A percentile compares a stretch with the other conserved stretches of the same genome.
phyloP scores from a whole-genome alignment of 30 jellyfish, hydroid and myxozoan species.

The Phacellophora camtschatica region DNA sequence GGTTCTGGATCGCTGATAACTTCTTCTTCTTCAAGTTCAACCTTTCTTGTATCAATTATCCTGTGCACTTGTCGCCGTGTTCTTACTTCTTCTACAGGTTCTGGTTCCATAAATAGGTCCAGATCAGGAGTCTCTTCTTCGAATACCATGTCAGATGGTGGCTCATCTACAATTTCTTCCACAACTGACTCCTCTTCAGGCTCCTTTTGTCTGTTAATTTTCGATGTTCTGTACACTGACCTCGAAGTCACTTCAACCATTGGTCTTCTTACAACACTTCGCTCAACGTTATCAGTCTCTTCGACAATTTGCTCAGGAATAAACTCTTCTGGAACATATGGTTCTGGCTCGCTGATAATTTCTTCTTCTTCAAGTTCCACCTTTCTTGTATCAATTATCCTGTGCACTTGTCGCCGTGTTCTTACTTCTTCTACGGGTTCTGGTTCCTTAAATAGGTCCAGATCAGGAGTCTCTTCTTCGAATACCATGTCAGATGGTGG shows the following conservation, averaged over 20 bases:
- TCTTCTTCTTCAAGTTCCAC: not conserved
- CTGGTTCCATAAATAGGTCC: not conserved
- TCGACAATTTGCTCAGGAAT: not conserved
- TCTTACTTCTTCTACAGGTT: slow-evolving; percentile 17
- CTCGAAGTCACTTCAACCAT: slow-evolving; percentile 38
- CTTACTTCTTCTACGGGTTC: slow-evolving; percentile 4
- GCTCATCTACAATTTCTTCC: slow-evolving; percentile 27
- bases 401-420: slow-evolving; percentile 32
- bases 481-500: slow-evolving; percentile 3
- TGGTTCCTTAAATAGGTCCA: not conserved
- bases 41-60: too few relatives aligned
- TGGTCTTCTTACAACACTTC: slow-evolving; percentile 38
- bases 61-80: slow-evolving; percentile 39
- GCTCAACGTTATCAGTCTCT: slow-evolving; percentile 7
- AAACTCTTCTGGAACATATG: slow-evolving; percentile 12
- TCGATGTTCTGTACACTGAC: slow-evolving; percentile 33
- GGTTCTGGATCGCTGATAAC: too few relatives aligned
- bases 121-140: slow-evolving; percentile 27
- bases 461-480: slow-evolving; percentile 18
- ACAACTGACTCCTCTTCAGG: not conserved
- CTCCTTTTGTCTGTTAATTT: slow-evolving; percentile 19
- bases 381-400: too few relatives aligned
- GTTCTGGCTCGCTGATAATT: slow-evolving; percentile 16
- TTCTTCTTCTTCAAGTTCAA: too few relatives aligned
- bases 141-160: slow-evolving; percentile 5